Percentiles rank a stretch among this genome's conserved stretches.
Evolutionary conservation across 2,797 vertebrate species (phyloP).

Genomic region (Chelon labrosus): DNA sequence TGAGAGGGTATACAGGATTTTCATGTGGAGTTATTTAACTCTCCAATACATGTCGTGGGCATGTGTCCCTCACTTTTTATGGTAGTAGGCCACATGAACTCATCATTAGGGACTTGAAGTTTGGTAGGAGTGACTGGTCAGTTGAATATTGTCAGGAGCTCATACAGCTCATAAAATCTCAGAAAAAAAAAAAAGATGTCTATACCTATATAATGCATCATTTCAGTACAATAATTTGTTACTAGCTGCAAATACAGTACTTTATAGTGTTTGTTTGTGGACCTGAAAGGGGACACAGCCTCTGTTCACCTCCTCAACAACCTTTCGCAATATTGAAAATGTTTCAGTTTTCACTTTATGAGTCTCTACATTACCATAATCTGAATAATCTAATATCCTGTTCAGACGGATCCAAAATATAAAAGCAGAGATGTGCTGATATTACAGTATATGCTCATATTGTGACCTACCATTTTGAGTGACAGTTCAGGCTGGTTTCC

Average conservation of each 20-base stretch:
- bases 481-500: constrained; percentile 34
- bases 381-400: constrained; percentile 51
- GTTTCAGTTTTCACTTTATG: constrained; percentile 20
- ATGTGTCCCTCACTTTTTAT: neutral
- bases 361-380: constrained; percentile 25
- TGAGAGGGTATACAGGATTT: no score
- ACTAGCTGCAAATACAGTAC: neutral
- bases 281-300: neutral
- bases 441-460: constrained; percentile 10
- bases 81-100: neutral
- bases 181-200: no score
- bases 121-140: neutral
- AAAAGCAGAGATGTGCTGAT: constrained; percentile 26
- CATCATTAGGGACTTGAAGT: neutral
- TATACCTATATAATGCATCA: no score
- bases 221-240: neutral
- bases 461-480: constrained; percentile 17
- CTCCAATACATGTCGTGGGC: no score
- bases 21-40: neutral
- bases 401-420: constrained; percentile 40
- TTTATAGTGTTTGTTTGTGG: neutral
- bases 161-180: neutral
- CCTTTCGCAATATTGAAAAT: constrained; percentile 12
- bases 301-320: neutral
- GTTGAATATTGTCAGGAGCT: neutral